Conservation (phyloP, 2,113 vertebrate genomes). For the Micronisus gabar region DNA sequence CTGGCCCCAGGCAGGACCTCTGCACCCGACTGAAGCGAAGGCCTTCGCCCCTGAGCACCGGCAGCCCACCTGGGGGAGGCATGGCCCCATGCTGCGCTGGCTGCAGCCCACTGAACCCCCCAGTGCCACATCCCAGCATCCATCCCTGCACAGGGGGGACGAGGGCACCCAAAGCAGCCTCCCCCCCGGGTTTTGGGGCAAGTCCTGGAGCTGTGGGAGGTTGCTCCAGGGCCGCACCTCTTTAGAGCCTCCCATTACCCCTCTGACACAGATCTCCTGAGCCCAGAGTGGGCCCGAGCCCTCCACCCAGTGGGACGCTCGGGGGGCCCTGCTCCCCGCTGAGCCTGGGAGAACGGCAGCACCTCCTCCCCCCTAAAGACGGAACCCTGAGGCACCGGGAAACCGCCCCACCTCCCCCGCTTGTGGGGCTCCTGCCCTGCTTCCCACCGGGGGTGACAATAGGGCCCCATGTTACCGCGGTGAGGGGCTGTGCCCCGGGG, state of each 20-base stretch:
- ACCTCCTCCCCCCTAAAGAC: rapidly evolving
- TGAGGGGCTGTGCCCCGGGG: too few species aligned
- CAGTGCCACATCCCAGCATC: rapidly evolving
- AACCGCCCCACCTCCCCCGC: too few species aligned
- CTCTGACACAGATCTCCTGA: rapidly evolving
- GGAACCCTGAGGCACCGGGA: rapidly evolving
- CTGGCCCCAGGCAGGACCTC: too few species aligned
- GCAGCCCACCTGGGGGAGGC: rapidly evolving
- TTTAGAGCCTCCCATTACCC: rapidly evolving
- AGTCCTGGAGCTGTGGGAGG: too few species aligned
- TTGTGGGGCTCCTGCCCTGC: not conserved
- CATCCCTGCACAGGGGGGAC: rapidly evolving
- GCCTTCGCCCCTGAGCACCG: rapidly evolving
- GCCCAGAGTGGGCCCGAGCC: rapidly evolving
- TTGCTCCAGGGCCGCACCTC: rapidly evolving
- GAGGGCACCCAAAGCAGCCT: rapidly evolving
- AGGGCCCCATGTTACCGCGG: too few species aligned
- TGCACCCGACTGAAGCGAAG: rapidly evolving
- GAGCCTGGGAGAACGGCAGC: rapidly evolving
- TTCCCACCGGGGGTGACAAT: not conserved
- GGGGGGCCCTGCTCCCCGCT: rapidly evolving
- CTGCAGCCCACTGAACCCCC: not conserved
- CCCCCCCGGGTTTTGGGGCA: rapidly evolving
- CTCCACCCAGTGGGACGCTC: rapidly evolving
- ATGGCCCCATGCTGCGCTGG: rapidly evolving